These are phyloP conservation scores for Morphnarchus princeps DNA, from an alignment of 2,113 vertebrate species.

Conservation along the genomic window DNA sequence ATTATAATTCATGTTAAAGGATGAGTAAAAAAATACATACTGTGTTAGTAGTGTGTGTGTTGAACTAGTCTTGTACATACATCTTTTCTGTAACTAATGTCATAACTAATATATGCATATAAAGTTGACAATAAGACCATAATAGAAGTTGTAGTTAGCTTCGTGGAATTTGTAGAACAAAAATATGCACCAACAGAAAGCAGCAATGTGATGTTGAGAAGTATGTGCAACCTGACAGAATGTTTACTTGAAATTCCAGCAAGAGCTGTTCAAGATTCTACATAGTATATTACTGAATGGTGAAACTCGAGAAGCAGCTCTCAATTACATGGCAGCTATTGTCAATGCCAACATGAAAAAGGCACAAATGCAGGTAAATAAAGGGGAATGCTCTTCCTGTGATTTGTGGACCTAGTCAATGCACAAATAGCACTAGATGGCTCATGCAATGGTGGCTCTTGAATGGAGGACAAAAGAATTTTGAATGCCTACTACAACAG, in stretches of 20 bases:
- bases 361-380: constrained; percentile 93
- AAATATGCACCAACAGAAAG: not conserved
- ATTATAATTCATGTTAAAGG: not conserved
- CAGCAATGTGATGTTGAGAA: not conserved
- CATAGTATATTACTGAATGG: constrained; percentile 94
- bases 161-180: not conserved
- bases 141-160: not conserved
- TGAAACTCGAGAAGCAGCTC: constrained; percentile 92
- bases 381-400: not conserved
- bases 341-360: constrained; percentile 98
- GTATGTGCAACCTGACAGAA: not conserved
- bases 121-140: not conserved
- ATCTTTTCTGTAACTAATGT: not conserved
- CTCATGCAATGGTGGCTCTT: not conserved
- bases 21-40: not conserved
- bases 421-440: not conserved
- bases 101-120: not conserved
- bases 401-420: not conserved
- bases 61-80: not conserved
- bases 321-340: constrained; percentile 93
- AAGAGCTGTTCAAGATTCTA: constrained; percentile 95
- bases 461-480: not conserved
- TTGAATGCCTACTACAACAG: not conserved
- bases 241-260: constrained; percentile 71
- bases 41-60: not conserved